Base-by-base conservation (phyloP, 2,888 invertebrate species). In the Tigriopus californicus region DNA sequence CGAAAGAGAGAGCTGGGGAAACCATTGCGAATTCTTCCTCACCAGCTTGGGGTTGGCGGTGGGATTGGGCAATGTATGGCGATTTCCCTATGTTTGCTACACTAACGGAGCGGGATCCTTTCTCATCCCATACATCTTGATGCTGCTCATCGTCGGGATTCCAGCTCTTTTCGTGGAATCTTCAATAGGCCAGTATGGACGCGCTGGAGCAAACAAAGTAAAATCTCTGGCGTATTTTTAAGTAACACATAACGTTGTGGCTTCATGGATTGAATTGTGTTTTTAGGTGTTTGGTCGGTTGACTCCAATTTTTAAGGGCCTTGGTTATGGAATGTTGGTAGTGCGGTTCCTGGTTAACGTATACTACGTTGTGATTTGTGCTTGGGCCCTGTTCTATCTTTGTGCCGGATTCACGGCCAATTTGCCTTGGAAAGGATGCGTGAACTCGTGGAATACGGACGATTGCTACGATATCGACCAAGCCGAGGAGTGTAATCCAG, bases 81-180 rank as follows among this genome's bases (percentile, higher is more conserved):
- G 82, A 24, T 83, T 82, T 70, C 82, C 82, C 2, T 82, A 82
- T 68, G 75, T 83, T 25, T 82, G 82, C 70, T 82, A 82, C 69
- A 81, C 81, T 63, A 83, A 83, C 69, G 83, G 83, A 51, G 83
- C 48, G 13, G 58, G 58, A 18, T 85, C 85, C 65, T 79, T 90
- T 62, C 77, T 94, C 65, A 83, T 92, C 77, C 91, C 92, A 8
- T 78, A 86, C 64, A 77, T 83, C 24, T 77, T 83, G 24, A 69
- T 89, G 67, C 76, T 91, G 70, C 80, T 87, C 42, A 79, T 84
- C 65, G 83, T 83, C 59, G 85, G 85, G 8, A 73, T 86, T 59
- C 86, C 86, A 25, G 75, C 86, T 8, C 83, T 86, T 78, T 85
- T 85, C 67, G 82, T 85, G 80, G 86, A 87, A 69, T 73, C 85